phyloP scores from a whole-genome alignment of 1,140 invertebrate genomes.

The Pinna nobilis region DNA sequence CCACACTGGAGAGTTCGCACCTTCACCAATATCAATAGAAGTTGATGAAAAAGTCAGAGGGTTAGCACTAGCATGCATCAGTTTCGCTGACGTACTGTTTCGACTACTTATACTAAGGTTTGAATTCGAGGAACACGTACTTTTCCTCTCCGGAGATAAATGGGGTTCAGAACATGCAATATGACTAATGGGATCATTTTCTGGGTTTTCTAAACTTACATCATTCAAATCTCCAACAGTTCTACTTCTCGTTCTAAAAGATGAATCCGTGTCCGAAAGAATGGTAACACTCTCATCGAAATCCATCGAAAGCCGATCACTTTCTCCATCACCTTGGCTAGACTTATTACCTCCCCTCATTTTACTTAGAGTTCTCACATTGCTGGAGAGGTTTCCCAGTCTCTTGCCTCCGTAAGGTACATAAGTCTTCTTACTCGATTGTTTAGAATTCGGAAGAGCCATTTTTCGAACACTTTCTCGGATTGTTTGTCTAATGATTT shows the following conservation, averaged over 20 bases:
- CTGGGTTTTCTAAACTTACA: constrained; percentile 89
- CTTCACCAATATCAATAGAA: constrained; percentile 76
- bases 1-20: constrained; percentile 86
- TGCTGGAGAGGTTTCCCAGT: constrained; percentile 50
- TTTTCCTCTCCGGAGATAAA: constrained; percentile 73
- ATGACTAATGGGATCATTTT: constrained; percentile 83
- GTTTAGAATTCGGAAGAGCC: constrained; percentile 50
- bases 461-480: constrained; percentile 80
- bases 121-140: constrained; percentile 92
- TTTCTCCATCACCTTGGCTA: constrained; percentile 65
- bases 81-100: constrained; percentile 85
- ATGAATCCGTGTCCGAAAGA: constrained; percentile 80
- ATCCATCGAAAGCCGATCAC: constrained; percentile 91
- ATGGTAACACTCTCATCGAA: constrained; percentile 80
- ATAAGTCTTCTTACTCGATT: constrained; percentile 48
- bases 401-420: constrained; percentile 59
- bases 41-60: constrained; percentile 88
- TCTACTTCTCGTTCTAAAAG: constrained; percentile 89
- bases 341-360: constrained; percentile 75
- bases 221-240: constrained; percentile 85
- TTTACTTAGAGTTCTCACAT: constrained; percentile 80
- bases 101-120: constrained; percentile 89
- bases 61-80: constrained; percentile 94
- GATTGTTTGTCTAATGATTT: constrained; percentile 97
- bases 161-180: constrained; percentile 73